Conservation (phyloP, 2,113 vertebrate genomes). For the Thomomys bottae region DNA sequence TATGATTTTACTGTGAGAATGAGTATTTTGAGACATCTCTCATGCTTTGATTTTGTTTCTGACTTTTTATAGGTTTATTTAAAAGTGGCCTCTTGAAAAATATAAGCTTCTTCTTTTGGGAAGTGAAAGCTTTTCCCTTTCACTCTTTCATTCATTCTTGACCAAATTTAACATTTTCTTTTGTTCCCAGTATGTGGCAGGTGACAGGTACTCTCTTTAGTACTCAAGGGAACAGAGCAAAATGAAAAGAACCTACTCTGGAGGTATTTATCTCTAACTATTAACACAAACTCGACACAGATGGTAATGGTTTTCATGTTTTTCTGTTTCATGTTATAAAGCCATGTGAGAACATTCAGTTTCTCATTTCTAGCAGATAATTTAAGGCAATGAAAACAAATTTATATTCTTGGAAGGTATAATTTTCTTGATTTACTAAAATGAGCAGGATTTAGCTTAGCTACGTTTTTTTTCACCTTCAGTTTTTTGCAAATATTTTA, state of each 20-base stretch:
- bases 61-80: conserved; percentile 42
- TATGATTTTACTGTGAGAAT: neutral
- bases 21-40: conserved; percentile 28
- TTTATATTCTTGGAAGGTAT: neutral
- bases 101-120: neutral
- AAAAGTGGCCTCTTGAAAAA: conserved; percentile 28
- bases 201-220: neutral
- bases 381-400: conserved; percentile 14
- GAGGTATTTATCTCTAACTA: neutral
- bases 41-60: conserved; percentile 48
- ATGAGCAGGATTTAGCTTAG: no score
- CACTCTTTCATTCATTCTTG: conserved; percentile 6
- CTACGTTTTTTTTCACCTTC: no score
- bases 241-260: neutral
- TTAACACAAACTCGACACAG: neutral
- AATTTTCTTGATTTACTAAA: neutral
- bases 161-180: neutral
- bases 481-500: no score
- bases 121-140: conserved; percentile 24
- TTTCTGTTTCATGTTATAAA: conserved; percentile 41
- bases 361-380: conserved; percentile 6
- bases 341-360: neutral
- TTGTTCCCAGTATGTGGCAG: no score
- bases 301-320: neutral
- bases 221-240: neutral